Base-by-base conservation (phyloP, 2,888 invertebrate species). In the Rambutsinella grinnellia region DNA sequence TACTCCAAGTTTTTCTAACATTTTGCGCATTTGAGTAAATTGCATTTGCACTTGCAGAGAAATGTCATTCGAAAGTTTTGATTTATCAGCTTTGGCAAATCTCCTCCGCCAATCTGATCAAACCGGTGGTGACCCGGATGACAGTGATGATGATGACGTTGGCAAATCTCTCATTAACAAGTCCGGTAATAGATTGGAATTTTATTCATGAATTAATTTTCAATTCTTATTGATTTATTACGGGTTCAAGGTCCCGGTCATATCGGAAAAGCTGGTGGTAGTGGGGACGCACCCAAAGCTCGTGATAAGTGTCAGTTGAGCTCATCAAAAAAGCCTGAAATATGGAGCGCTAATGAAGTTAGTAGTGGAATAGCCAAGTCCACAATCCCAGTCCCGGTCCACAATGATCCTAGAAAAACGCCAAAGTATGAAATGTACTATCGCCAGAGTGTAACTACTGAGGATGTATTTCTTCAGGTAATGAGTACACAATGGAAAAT, bases 401-500 rank as follows among this genome's bases (percentile, higher is more conserved):
- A 36, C 5, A 84, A 89, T 21, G 91, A 92, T 81, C 90, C 90
- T 74, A 89, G 92, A 53, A 89, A 90, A 85, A 87, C 89, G 23
- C 94, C 94, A 0, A 89, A 90, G 81, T 95, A 94, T 87, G 91
- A 92, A 46, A 92, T 96, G 86, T 90, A 91, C 81, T 96, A 94
- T 86, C 93, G 93, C 83, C 97, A 97, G 87, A 90, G 93, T 44
- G 93, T 97, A 0, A 90, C 92, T 8, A 90, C 95, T 0, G 93
- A 95, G 86, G 96, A 97, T 87, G 90, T 96, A 8, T 97, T 91
- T 87, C 88, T 97, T 62, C 93, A 94, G 88, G 94, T 93, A 86
- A 80, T 80, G n/a, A n/a, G n/a, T 36, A 36, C 5, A 36, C 36
- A 36, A 36, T 36, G 36, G 13, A 36, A 5, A 36, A 36, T 36